These are phyloP conservation scores for Luperina nickerlii DNA, from an alignment of 2,888 invertebrate species.

Conservation along the genomic window DNA sequence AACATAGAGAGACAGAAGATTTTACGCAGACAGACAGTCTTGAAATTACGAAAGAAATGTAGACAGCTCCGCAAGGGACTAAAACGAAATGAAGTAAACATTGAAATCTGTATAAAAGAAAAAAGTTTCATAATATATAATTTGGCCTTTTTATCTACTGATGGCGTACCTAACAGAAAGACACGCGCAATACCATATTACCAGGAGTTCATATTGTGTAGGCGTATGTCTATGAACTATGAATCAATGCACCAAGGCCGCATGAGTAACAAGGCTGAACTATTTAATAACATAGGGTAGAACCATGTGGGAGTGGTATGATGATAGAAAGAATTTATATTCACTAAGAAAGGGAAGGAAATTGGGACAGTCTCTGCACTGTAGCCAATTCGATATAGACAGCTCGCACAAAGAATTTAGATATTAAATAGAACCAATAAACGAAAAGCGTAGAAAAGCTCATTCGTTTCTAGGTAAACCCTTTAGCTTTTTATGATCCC, in stretches of 20 bases:
- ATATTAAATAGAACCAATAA: not conserved
- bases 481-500: constrained; percentile 12
- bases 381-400: not conserved
- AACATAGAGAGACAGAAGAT: constrained; percentile 38
- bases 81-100: constrained; percentile 36
- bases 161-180: constrained; percentile 26
- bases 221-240: constrained; percentile 51
- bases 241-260: constrained; percentile 57
- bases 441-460: not conserved
- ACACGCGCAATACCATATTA: constrained; percentile 21
- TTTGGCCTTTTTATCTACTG: constrained; percentile 15
- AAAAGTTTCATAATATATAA: not conserved
- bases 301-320: not conserved
- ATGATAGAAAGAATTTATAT: not conserved
- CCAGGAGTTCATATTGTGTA: constrained; percentile 42
- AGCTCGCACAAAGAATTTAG: not conserved
- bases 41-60: constrained; percentile 48
- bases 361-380: not conserved
- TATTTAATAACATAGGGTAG: not conserved
- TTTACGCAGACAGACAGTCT: constrained; percentile 40
- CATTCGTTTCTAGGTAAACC: not conserved
- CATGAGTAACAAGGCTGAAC: constrained; percentile 41
- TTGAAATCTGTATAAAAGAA: constrained; percentile 29
- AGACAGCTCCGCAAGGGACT: constrained; percentile 33
- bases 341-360: not conserved